Evolutionary conservation across 2,797 vertebrate genomes (phyloP).

Genomic region (Trachops cirrhosus): DNA sequence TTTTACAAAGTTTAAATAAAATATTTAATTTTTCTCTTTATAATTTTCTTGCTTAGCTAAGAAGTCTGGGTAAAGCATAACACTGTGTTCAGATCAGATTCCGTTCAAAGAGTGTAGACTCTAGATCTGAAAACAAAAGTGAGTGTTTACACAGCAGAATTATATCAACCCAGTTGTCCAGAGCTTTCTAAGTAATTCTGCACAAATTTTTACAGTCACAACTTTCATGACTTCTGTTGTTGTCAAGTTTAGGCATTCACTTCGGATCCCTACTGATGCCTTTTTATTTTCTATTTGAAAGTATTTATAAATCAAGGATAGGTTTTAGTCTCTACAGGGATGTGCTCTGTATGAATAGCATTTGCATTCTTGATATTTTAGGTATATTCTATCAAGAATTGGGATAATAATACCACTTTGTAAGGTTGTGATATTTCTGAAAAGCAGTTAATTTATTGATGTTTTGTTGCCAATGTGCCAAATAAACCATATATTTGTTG

Average conservation of each 20-base stretch:
- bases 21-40: conserved; percentile 19
- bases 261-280: neutral
- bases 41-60: neutral
- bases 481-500: neutral
- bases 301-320: neutral
- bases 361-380: neutral
- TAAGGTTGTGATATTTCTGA: neutral
- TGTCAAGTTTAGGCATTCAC: neutral
- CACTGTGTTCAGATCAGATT: neutral
- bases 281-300: conserved; percentile 21
- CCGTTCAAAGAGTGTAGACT: neutral
- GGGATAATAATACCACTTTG: neutral
- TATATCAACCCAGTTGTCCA: neutral
- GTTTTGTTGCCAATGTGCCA: neutral
- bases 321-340: neutral
- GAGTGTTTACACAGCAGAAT: neutral
- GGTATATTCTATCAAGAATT: neutral
- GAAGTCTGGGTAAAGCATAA: neutral
- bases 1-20: neutral
- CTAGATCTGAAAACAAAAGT: neutral
- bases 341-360: neutral
- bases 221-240: neutral
- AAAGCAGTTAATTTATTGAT: neutral
- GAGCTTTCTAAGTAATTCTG: neutral
- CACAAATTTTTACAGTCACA: neutral